These are phyloP conservation scores for Dorcus parallelipipedus DNA, from an alignment of 2,888 invertebrate genomes.

Conservation along the genomic window DNA sequence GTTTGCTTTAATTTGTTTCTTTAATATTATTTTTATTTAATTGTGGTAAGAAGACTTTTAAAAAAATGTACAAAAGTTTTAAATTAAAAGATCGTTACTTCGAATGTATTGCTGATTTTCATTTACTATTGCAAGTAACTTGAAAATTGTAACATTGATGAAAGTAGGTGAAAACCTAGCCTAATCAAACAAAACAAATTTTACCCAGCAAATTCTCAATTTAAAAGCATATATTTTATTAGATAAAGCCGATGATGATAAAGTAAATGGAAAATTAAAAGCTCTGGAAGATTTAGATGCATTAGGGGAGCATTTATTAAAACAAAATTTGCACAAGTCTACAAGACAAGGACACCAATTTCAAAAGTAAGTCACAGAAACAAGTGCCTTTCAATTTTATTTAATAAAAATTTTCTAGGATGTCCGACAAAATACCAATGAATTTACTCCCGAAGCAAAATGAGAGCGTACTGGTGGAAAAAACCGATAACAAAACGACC, in stretches of 20 bases:
- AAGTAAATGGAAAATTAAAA: conserved; percentile 47
- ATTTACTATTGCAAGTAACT: too few relatives aligned
- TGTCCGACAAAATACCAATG: conserved; percentile 63
- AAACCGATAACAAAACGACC: conserved; percentile 7
- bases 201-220: too few relatives aligned
- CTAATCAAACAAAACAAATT: too few relatives aligned
- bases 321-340: conserved; percentile 58
- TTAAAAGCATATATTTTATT: background rate
- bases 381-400: background rate
- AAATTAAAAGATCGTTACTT: too few relatives aligned
- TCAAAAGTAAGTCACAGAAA: conserved; percentile 43
- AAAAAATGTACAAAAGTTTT: too few relatives aligned
- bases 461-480: conserved; percentile 3
- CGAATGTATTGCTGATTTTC: too few relatives aligned
- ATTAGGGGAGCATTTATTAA: conserved; percentile 75
- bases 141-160: too few relatives aligned
- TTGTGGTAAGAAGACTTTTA: too few relatives aligned
- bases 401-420: conserved; percentile 45
- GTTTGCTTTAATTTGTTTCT: too few relatives aligned
- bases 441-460: conserved; percentile 53
- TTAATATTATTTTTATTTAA: too few relatives aligned
- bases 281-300: conserved; percentile 76
- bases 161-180: too few relatives aligned
- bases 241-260: conserved; percentile 11
- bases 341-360: conserved; percentile 44